These are phyloP conservation scores for Malaclemys terrapin DNA, from an alignment of 2,113 vertebrate genomes.

Conservation along the genomic window DNA sequence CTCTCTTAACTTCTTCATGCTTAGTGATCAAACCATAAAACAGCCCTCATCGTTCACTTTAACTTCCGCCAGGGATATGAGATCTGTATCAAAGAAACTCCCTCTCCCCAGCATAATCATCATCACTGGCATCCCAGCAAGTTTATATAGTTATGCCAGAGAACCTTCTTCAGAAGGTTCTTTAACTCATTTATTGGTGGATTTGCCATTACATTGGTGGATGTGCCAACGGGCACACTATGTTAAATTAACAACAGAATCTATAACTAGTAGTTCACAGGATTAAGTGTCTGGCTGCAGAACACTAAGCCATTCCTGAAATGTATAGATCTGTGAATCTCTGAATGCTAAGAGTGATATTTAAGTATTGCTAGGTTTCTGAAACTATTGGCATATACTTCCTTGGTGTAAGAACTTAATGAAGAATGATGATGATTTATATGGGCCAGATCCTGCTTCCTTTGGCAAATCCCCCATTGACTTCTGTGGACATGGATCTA, in stretches of 20 bases:
- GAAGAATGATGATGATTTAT: background rate
- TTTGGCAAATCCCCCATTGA: background rate
- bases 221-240: conserved; percentile 59
- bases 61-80: conserved; percentile 71
- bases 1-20: conserved; percentile 62
- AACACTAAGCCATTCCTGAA: conserved; percentile 63
- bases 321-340: conserved; percentile 57
- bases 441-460: background rate
- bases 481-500: background rate
- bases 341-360: conserved; percentile 33
- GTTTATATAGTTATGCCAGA: conserved; percentile 73
- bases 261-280: conserved; percentile 59
- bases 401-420: background rate
- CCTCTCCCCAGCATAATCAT: conserved; percentile 64
- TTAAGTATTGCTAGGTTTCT: conserved; percentile 55
- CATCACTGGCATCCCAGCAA: conserved; percentile 65
- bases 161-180: conserved; percentile 69
- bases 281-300: conserved; percentile 64
- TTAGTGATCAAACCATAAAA: conserved; percentile 77
- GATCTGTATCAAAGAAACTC: conserved; percentile 69
- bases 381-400: conserved; percentile 32
- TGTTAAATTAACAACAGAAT: conserved; percentile 81
- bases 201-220: conserved; percentile 75
- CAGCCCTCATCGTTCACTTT: conserved; percentile 76
- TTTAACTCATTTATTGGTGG: conserved; percentile 67